Percentiles rank a stretch among this genome's conserved stretches.
phyloP scores from a whole-genome alignment of 2,797 vertebrate species.

The Zenarchopterus dispar region DNA sequence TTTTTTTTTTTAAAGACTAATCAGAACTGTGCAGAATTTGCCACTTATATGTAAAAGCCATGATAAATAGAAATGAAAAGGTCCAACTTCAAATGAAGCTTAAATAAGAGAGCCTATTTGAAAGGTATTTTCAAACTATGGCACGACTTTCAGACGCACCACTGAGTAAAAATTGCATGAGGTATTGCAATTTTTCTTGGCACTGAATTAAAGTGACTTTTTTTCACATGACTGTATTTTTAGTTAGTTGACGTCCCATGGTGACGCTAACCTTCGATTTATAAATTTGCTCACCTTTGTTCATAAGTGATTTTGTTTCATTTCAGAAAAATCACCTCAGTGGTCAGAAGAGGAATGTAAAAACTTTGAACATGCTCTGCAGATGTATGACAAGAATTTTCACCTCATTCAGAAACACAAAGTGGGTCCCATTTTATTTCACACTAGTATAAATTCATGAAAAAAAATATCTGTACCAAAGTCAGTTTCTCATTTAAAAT shows the following conservation, averaged over 20 bases:
- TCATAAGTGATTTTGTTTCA: conserved; percentile 5
- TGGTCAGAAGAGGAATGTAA: conserved; percentile 99
- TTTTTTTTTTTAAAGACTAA: too few relatives aligned
- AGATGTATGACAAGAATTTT: conserved; percentile 98
- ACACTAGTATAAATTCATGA: background rate
- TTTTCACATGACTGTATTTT: too few relatives aligned
- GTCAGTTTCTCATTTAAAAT: background rate
- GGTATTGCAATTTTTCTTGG: too few relatives aligned
- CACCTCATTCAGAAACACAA: conserved; percentile 99
- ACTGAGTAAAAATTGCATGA: too few relatives aligned
- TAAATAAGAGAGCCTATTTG: too few relatives aligned
- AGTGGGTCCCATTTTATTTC: conserved; percentile 75
- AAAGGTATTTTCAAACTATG: too few relatives aligned
- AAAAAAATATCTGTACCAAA: background rate
- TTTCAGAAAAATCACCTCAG: conserved; percentile 88
- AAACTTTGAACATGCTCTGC: conserved; percentile 96
- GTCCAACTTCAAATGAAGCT: too few relatives aligned
- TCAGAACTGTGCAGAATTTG: too few relatives aligned
- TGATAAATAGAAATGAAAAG: too few relatives aligned
- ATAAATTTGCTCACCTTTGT: background rate
- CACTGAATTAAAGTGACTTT: too few relatives aligned
- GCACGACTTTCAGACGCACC: too few relatives aligned
- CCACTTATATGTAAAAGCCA: too few relatives aligned
- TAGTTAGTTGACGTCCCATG: background rate
- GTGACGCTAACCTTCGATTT: background rate